Evolutionary conservation across 2,797 vertebrate genomes (phyloP).

Genomic region (Remorina albescens): DNA sequence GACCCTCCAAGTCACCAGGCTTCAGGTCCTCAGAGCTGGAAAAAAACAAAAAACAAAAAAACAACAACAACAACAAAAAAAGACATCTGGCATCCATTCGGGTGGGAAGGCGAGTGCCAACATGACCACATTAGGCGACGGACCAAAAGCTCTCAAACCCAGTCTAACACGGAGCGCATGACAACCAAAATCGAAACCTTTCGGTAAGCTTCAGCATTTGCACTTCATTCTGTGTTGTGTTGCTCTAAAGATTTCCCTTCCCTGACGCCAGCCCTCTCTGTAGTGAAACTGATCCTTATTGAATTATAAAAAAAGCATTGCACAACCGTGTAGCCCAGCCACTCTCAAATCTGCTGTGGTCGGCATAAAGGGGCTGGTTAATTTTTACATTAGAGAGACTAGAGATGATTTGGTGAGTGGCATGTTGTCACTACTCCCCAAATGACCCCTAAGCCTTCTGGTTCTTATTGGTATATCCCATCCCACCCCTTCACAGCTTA

Average conservation of each 20-base stretch:
- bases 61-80: too few species aligned
- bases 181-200: constrained; percentile 79
- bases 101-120: constrained; percentile 72
- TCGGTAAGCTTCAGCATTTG: constrained; percentile 71
- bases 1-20: constrained; percentile 63
- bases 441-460: constrained; percentile 70
- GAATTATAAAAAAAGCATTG: constrained; percentile 78
- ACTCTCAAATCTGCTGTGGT: constrained; percentile 80
- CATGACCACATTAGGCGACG: constrained; percentile 80
- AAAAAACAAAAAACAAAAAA: constrained; percentile 27
- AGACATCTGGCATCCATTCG: constrained; percentile 85
- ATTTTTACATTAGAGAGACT: constrained; percentile 78
- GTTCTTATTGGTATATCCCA: constrained; percentile 57
- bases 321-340: constrained; percentile 72
- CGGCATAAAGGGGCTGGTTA: constrained; percentile 73
- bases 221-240: constrained; percentile 62
- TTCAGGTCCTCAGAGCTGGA: constrained; percentile 65
- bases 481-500: constrained; percentile 33
- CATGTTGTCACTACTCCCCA: constrained; percentile 72
- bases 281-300: constrained; percentile 79
- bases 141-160: constrained; percentile 73
- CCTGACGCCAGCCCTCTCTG: constrained; percentile 61
- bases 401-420: constrained; percentile 77
- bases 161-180: constrained; percentile 73
- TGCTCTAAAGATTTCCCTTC: constrained; percentile 71